Base-by-base conservation (phyloP, 1,140 invertebrate genomes). In the Asobara japonica region DNA sequence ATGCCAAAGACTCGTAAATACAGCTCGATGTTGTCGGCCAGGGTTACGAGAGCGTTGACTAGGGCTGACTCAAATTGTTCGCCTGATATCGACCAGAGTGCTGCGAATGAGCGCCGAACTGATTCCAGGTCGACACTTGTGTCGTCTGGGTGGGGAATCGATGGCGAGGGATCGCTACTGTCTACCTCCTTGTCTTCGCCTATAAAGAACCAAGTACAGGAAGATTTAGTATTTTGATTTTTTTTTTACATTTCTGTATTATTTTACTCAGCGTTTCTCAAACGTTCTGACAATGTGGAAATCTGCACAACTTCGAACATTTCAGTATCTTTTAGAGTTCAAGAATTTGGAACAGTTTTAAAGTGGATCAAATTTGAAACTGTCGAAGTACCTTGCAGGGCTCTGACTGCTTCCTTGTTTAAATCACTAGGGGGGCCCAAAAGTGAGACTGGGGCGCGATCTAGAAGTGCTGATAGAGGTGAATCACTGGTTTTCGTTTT, bases 121-220 rank as follows among this genome's bases (percentile, higher is more conserved):
- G 92, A 89, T 3, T 86, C 82, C 25, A 92, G 84, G 86, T 93
- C 92, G 27, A 91, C 87, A 66, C 75, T 86, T 0, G 88, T 89
- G 48, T 89, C 88, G 74, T 88, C 86, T 16, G 83, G 81, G 31
- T 81, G 84, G 80, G 80, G 89, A 87, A 84, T 85, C 84, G 81
- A 88, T 80, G 82, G 89, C 76, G 82, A 88, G 76, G 83, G 89
- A 86, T 88, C 88, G 62, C 88, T 89, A 74, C 92, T 91, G 80
- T 95, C 94, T 75, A 94, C 90, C 84, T 96, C 94, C 83, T 96
- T 96, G 75, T 96, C 95, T 82, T 96, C 95, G 48, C 91, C n/a
- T n/a, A n/a, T n/a, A n/a, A n/a, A n/a, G n/a, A n/a, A n/a, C n/a
- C n/a, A n/a, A n/a, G n/a, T n/a, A n/a, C n/a, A n/a, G n/a, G n/a